phyloP scores from a whole-genome alignment of 2,888 invertebrate genomes.

The Horisme vitalbata region DNA sequence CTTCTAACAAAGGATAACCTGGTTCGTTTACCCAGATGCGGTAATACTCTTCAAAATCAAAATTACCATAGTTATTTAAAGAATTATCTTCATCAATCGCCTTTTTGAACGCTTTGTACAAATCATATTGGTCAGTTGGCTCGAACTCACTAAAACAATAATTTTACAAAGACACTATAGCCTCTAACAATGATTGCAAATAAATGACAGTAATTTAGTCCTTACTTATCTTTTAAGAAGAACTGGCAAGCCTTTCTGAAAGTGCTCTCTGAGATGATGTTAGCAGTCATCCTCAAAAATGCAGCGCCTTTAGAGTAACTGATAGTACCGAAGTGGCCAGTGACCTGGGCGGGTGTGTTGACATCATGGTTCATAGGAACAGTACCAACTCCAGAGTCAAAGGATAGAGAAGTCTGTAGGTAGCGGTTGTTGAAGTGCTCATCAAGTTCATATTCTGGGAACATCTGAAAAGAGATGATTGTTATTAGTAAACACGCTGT shows the following conservation, averaged over 20 bases:
- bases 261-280: constrained; percentile 62
- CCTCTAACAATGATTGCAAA: no score
- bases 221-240: constrained; percentile 78
- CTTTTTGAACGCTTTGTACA: constrained; percentile 73
- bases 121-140: constrained; percentile 72
- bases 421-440: constrained; percentile 89
- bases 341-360: constrained; percentile 84
- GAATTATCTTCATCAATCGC: constrained; percentile 56
- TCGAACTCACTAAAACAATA: constrained; percentile 54
- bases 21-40: constrained; percentile 84
- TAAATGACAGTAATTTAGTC: no score
- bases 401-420: constrained; percentile 84
- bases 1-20: constrained; percentile 83
- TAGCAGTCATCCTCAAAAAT: constrained; percentile 66
- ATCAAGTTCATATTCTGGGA: constrained; percentile 84
- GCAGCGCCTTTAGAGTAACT: constrained; percentile 86
- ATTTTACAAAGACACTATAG: no score
- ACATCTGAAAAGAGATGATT: no score
- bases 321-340: constrained; percentile 86
- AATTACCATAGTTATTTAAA: constrained; percentile 51
- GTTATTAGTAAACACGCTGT: no score
- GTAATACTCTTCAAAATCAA: constrained; percentile 76
- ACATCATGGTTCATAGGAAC: constrained; percentile 84
- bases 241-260: constrained; percentile 55
- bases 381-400: constrained; percentile 60